Base-by-base conservation (phyloP, 2,888 invertebrate genomes). In the Ceriagrion tenellum region DNA sequence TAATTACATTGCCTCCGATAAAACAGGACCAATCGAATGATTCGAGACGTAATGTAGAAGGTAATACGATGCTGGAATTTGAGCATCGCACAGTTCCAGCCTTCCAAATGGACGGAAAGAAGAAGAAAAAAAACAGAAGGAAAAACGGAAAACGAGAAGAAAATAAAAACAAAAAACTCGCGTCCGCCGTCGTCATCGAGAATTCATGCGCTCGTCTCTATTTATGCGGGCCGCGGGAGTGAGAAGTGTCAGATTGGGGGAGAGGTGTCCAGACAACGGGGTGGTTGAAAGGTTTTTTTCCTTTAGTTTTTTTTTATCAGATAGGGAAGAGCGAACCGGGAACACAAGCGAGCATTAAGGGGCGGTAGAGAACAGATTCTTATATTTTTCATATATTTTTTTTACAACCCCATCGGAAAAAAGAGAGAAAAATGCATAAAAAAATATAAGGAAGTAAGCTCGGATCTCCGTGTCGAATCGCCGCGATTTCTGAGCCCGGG, bases 181-280 rank as follows among this genome's bases (percentile, higher is more conserved):
- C 81, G 81, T 23, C 81, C 30, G 35, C 30, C 81, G 30, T 18
- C 81, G 90, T 47, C 40, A 93, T 93, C 63, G 69, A 93, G 69
- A 93, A 93, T 93, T 63, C 93, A 93, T 69, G 93, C 69, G n/a
- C 93, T 93, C 93, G 93, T 93, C 93, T 93, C 69, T 93, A 93
- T 93, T 93, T 93, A 93, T 93, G 93, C 69, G 93, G 47, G n/a
- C 20, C 40, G 59, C 0, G 26, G 20, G 93, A 23, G 35, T 40
- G 93, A 69, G 81, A 35, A 81, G 26, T 69, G 69, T 18, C 69
- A 69, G 81, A 69, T 26, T 4, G 69, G 69, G 8, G 35, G 16
- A 35, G 81, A 8, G 35, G 81, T 35, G 81, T 18, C 35, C 81
- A 35, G 35, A n/a, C 81, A 81, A 35, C 18, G 81, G 35, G 18